Evolutionary conservation across 1,140 invertebrate species (phyloP).

Genomic region (Nasonia giraulti): DNA sequence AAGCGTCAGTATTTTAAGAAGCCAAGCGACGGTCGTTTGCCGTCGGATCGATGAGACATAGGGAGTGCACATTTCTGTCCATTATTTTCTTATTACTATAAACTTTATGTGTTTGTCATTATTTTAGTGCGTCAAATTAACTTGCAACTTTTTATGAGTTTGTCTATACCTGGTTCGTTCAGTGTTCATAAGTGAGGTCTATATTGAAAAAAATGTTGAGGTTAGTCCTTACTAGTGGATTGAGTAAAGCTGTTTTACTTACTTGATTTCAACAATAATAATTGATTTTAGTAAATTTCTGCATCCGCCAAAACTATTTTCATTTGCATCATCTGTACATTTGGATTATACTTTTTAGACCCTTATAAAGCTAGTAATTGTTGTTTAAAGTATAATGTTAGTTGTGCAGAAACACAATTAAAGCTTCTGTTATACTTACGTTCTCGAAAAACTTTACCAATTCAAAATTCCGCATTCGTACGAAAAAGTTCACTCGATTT

Average conservation of each 20-base stretch:
- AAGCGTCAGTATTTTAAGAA: neutral
- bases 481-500: neutral
- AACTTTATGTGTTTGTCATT: neutral
- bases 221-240: neutral
- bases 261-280: too few species aligned
- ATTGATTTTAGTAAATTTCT: too few species aligned
- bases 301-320: too few species aligned
- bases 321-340: too few species aligned
- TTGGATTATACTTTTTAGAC: too few species aligned
- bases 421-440: too few species aligned
- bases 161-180: neutral
- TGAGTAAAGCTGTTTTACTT: neutral
- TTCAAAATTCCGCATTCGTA: too few species aligned
- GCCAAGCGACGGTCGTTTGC: conserved; percentile 3
- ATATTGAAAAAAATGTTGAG: neutral
- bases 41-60: conserved; percentile 40
- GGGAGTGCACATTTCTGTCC: neutral
- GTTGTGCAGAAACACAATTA: too few species aligned
- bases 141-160: neutral
- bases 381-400: too few species aligned
- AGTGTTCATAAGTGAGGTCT: neutral
- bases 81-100: neutral
- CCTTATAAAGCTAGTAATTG: too few species aligned
- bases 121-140: neutral
- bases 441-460: too few species aligned